Evolutionary conservation across 2,113 vertebrate genomes (phyloP), one percentile per base, ranked within the genome.

Genomic region (Brevimyrus niger): DNA sequence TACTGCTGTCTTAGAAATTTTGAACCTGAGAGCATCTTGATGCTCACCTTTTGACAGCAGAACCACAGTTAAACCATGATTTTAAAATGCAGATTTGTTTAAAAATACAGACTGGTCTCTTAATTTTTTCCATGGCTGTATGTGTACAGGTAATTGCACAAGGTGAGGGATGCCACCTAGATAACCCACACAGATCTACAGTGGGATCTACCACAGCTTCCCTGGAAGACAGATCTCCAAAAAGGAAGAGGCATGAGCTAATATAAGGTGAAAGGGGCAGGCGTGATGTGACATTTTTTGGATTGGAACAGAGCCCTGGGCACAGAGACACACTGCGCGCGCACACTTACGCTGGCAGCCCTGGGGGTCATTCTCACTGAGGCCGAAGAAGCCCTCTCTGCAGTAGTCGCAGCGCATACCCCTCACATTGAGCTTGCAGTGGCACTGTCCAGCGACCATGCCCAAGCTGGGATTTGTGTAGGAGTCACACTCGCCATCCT

Each of bases 381-480:
- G 96, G n/a, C 97, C 97, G 0, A 94, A 97, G 92, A 95, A 94
- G 0, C 95, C 94, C 0, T 96, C 95, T 88, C 73, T 95, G 94
- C 97, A 98, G 94, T 93, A 94, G 90, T 98, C 96, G 3, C 97
- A 98, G 80, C 95, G 95, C 1, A 90, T 90, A 7, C 95, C 96
- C 0, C 92, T 96, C 85, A 98, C 95, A 0, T 97, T 94, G 50
- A 92, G 91, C 94, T 97, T 98, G 94, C 97, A 98, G 91, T 94
- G 96, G 92, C 97, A 97, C 92, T 97, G 97, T 19, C 97, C 97
- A 0, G 95, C 92, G 0, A 98, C 96, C 95, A 97, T 95, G 48
- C 96, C 95, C 90, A 92, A 90, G 0, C 93, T 94, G 88, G 93
- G 90, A 0, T 97, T 96, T 0, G 96, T 97, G 93, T 97, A 94